These are phyloP conservation scores for Epirrita christyi DNA, from an alignment of 2,888 invertebrate genomes.

Conservation along the genomic window DNA sequence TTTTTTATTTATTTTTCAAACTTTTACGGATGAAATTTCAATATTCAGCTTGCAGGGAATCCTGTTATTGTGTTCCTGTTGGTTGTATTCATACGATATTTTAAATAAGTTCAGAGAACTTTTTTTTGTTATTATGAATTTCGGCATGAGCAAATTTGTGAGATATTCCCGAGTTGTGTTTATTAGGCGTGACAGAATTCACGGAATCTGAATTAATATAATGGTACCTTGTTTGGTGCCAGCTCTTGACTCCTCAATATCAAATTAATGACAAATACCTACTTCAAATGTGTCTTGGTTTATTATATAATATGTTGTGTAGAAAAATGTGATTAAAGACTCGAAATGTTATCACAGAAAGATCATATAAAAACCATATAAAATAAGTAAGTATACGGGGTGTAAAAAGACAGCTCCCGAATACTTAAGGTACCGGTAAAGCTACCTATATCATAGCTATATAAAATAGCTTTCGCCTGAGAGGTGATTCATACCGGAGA, in stretches of 20 bases:
- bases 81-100: not conserved
- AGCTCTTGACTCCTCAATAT: constrained; percentile 25
- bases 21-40: not conserved
- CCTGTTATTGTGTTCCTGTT: not conserved
- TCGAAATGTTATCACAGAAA: too few relatives aligned
- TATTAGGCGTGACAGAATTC: constrained; percentile 17
- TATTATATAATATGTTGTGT: constrained; percentile 6
- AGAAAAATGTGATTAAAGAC: not conserved
- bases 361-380: too few relatives aligned
- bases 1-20: too few relatives aligned
- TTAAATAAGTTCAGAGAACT: not conserved
- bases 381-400: too few relatives aligned
- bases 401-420: too few relatives aligned
- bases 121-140: not conserved
- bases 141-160: not conserved
- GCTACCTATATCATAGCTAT: too few relatives aligned
- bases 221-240: constrained; percentile 24
- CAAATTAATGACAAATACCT: constrained; percentile 25
- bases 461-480: too few relatives aligned
- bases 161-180: not conserved
- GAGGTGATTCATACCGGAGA: too few relatives aligned
- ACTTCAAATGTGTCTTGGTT: constrained; percentile 12
- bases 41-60: not conserved
- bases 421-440: too few relatives aligned
- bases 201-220: constrained; percentile 32